These are phyloP conservation scores for Volucella inflata DNA, from an alignment of 2,888 invertebrate species.

Conservation along the genomic window DNA sequence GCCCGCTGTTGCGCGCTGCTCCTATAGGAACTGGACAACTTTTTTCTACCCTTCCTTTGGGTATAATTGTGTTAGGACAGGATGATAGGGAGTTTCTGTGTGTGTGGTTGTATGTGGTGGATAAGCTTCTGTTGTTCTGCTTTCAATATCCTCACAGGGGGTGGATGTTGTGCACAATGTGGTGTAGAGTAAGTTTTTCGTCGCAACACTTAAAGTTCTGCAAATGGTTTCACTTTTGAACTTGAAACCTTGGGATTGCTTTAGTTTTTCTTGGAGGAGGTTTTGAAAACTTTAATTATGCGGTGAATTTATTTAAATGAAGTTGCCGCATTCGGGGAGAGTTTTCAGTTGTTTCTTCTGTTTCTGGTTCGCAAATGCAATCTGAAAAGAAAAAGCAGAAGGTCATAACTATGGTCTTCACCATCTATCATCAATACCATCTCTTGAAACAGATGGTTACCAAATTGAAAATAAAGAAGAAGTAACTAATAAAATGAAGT, in stretches of 20 bases:
- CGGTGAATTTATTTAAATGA: conserved; percentile 4
- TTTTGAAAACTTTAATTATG: conserved; percentile 35
- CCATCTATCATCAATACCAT: too few species aligned
- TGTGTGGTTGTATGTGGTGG: conserved; percentile 34
- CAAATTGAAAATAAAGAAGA: too few species aligned
- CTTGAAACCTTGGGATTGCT: conserved; percentile 54
- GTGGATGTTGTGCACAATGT: conserved; percentile 26
- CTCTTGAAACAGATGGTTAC: too few species aligned
- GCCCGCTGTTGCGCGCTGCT: conserved; percentile 73
- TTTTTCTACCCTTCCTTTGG: conserved; percentile 55
- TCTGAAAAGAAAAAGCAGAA: conserved; percentile 51
- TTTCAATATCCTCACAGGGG: conserved; percentile 61
- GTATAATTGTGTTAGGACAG: conserved; percentile 71
- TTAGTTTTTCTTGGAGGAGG: conserved; percentile 12
- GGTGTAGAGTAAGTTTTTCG: conserved; percentile 27
- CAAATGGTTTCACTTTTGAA: conserved; percentile 63
- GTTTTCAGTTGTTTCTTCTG: too few species aligned
- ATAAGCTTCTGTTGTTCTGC: conserved; percentile 53
- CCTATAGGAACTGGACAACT: conserved; percentile 37
- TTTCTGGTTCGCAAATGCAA: conserved; percentile 12
- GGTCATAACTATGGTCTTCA: too few species aligned
- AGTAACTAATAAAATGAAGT: too few species aligned
- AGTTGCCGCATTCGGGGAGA: background rate
- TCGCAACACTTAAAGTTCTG: conserved; percentile 51
- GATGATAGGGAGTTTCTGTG: conserved; percentile 61